A percentile compares a stretch with the other conserved stretches of the same genome.
Conservation (phyloP, 1,140 invertebrate species). For the Magallana angulata region DNA sequence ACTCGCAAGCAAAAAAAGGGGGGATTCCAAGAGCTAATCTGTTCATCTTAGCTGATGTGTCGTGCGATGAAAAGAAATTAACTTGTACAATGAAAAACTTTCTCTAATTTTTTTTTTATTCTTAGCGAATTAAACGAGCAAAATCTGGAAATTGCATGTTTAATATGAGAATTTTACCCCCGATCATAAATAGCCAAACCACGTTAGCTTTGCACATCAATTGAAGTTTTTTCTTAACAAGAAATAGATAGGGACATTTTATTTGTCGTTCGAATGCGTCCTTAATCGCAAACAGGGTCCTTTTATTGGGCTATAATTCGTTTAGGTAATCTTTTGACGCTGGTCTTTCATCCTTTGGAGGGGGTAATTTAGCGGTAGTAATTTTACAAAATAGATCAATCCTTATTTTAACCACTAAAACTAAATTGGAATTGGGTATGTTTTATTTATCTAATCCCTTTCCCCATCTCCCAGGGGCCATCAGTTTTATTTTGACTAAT, state of each 20-base stretch:
- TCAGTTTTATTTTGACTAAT: slow-evolving; percentile 38
- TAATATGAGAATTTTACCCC: slow-evolving; percentile 9
- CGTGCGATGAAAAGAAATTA: slow-evolving; percentile 29
- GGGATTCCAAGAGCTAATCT: not conserved
- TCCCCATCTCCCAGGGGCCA: not conserved
- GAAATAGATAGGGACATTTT: slow-evolving; percentile 15
- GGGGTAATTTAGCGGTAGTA: slow-evolving; percentile 40
- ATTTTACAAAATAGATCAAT: slow-evolving; percentile 27
- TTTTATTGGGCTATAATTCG: slow-evolving; percentile 38
- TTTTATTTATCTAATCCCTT: slow-evolving; percentile 30
- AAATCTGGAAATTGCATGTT: slow-evolving; percentile 20
- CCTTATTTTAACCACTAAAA: not conserved
- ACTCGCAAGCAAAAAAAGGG: not conserved
- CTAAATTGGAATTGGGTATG: slow-evolving; percentile 27
- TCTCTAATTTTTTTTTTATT: slow-evolving; percentile 3
- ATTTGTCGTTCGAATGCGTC: not conserved
- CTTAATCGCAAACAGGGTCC: slow-evolving; percentile 14
- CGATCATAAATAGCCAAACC: not conserved
- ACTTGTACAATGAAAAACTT: slow-evolving; percentile 25
- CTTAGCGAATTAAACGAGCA: not conserved
- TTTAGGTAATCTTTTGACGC: slow-evolving; percentile 36
- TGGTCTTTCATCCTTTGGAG: slow-evolving; percentile 28
- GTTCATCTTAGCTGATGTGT: slow-evolving; percentile 30
- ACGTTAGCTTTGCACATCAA: slow-evolving; percentile 25
- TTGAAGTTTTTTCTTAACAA: not conserved